phyloP scores from a whole-genome alignment of 2,797 vertebrate genomes.

The Zenarchopterus dispar region DNA sequence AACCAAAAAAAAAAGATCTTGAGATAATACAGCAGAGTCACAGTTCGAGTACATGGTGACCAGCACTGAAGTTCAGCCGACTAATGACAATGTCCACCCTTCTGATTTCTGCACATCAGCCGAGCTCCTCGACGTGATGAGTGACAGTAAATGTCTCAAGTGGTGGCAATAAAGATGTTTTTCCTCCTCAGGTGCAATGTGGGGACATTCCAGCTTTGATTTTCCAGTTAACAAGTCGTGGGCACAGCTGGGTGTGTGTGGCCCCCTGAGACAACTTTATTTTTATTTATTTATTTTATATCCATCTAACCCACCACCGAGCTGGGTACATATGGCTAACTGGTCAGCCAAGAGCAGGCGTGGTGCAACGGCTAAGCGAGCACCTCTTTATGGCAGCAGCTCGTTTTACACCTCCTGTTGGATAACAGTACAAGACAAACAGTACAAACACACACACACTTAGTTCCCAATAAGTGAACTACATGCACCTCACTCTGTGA shows the following conservation, averaged over 20 bases:
- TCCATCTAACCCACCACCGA: slow-evolving; percentile 36
- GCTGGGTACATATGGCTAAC: slow-evolving; percentile 47
- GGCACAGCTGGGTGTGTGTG: slow-evolving; percentile 49
- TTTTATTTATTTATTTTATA: slow-evolving; percentile 50
- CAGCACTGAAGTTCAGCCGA: not conserved
- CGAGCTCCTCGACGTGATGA: slow-evolving; percentile 29
- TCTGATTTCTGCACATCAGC: slow-evolving; percentile 20
- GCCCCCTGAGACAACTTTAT: slow-evolving; percentile 36
- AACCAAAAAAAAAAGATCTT: no score
- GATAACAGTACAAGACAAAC: slow-evolving; percentile 55
- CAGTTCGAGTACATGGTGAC: no score
- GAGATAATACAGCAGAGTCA: no score
- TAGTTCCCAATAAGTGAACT: slow-evolving; percentile 26
- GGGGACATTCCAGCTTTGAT: slow-evolving; percentile 55
- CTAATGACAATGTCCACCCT: slow-evolving; percentile 28
- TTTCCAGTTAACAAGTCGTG: slow-evolving; percentile 53
- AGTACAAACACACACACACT: slow-evolving; percentile 2
- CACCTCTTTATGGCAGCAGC: slow-evolving; percentile 63
- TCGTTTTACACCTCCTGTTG: slow-evolving; percentile 69
- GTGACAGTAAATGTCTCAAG: slow-evolving; percentile 8
- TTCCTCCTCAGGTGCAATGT: slow-evolving; percentile 43
- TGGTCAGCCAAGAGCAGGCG: slow-evolving; percentile 50
- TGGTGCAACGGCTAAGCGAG: slow-evolving; percentile 41
- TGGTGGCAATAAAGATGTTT: slow-evolving; percentile 44
- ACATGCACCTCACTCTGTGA: slow-evolving; percentile 44